Conservation (phyloP, 2,113 vertebrate genomes). For the Eleginops maclovinus region DNA sequence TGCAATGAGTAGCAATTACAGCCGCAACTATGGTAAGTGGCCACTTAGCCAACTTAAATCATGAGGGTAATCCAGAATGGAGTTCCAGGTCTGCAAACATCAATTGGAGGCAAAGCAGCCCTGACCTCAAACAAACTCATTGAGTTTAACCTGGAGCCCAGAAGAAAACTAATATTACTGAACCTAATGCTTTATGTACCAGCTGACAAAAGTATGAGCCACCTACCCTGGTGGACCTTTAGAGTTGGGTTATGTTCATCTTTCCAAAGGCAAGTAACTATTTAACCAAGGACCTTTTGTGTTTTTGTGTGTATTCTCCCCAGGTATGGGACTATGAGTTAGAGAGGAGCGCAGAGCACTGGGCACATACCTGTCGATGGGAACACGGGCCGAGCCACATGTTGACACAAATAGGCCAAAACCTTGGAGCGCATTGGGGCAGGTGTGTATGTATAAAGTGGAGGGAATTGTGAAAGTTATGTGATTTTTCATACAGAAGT, state of each 20-base stretch:
- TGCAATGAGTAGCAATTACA: conserved; percentile 36
- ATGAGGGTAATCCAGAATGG: conserved; percentile 15
- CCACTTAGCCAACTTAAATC: conserved; percentile 35
- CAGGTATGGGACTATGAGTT: conserved; percentile 95
- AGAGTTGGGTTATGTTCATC: background rate
- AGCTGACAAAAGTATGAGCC: background rate
- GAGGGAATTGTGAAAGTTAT: background rate
- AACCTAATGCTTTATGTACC: background rate
- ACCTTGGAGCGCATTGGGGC: conserved; percentile 96
- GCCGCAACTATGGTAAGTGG: conserved; percentile 34
- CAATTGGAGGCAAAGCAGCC: conserved; percentile 8
- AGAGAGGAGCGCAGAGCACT: conserved; percentile 94
- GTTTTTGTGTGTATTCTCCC: conserved; percentile 24
- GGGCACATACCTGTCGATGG: conserved; percentile 94
- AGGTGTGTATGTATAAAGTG: conserved; percentile 83
- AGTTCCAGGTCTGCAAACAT: conserved; percentile 28
- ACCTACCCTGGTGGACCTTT: background rate
- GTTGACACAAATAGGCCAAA: conserved; percentile 97
- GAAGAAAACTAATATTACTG: conserved; percentile 4
- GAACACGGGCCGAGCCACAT: conserved; percentile 95
- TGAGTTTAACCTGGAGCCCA: conserved; percentile 21
- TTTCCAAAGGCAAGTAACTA: background rate
- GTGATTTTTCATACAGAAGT: background rate
- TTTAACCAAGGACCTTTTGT: background rate
- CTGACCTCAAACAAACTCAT: background rate